Base-by-base conservation (phyloP, 2,888 invertebrate species). In the Drosophila cognata region DNA sequence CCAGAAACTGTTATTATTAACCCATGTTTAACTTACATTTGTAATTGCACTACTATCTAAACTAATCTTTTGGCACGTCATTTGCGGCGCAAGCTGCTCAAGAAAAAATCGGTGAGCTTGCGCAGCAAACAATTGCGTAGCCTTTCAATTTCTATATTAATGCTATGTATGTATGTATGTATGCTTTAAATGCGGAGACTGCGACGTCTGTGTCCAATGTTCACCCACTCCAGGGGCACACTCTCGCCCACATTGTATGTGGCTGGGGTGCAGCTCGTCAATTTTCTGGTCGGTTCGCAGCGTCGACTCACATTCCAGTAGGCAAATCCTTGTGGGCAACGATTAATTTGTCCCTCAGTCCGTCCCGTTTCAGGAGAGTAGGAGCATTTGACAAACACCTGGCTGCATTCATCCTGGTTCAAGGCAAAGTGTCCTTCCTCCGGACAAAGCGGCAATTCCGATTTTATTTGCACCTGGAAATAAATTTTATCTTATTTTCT, bases 281-380 rank as follows among this genome's bases (percentile, higher is more conserved):
- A 92, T 88, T 94, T 94, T 52, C 94, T 93, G 0, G 94, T 93
- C 51, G 95, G 94, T 93, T 97, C 97, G 91, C 97, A 97, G 88
- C 96, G 94, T 92, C 95, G 95, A 82, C 96, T 97, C 5, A 96
- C 95, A 51, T 95, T 94, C 96, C 97, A 97, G 91, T 96, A 97
- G 6, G 95, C 94, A 84, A 95, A 97, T 51, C 95, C 95, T 84
- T 95, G 94, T 0, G 97, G 97, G 93, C 97, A 97, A 87, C 96
- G 96, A 91, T 96, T 95, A 18, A 97, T 94, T 84, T 95, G 95
- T 21, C 96, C 97, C 92, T 95, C 94, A 80, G 96, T 91, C 61
- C 93, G 94, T 53, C 94, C 94, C 2, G 93, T 90, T 75, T 94
- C 93, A 16, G 89, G 76, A 18, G 94, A 92, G 81, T 93, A 94